Evolutionary conservation across 2,797 vertebrate genomes (phyloP).

Genomic region (Okamejei kenojei): DNA sequence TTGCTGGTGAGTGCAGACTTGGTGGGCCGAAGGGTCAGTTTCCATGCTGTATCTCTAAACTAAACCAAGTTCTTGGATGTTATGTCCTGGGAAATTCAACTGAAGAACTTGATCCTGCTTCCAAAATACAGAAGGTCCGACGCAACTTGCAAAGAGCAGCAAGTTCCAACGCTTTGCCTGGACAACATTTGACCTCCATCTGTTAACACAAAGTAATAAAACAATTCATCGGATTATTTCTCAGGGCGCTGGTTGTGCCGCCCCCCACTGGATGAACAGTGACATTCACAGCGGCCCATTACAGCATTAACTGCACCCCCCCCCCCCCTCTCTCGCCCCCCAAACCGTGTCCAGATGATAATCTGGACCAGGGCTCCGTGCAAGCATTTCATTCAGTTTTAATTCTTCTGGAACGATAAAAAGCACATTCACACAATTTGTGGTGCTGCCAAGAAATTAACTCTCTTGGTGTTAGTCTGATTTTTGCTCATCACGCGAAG

Average conservation of each 20-base stretch:
- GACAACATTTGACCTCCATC: neutral
- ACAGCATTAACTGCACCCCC: neutral
- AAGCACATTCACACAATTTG: neutral
- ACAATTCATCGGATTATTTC: neutral
- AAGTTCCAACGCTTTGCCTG: neutral
- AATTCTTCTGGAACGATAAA: no score
- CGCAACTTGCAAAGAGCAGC: neutral
- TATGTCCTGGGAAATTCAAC: neutral
- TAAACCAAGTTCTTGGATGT: neutral
- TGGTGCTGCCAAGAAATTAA: neutral
- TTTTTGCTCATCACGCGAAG: no score
- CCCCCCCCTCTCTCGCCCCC: neutral
- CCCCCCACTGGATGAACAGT: neutral
- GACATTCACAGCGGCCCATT: neutral
- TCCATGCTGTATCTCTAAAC: no score
- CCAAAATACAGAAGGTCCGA: neutral
- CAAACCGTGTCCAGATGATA: neutral
- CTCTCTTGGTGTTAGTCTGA: neutral
- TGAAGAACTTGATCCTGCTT: neutral
- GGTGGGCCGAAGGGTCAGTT: no score
- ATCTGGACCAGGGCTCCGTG: neutral
- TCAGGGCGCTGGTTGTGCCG: neutral
- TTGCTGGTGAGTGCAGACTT: no score
- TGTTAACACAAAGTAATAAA: neutral
- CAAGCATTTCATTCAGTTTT: neutral